These are phyloP conservation scores for Caenorhabditis tropicalis DNA, from an alignment of 1,140 invertebrate genomes.

Conservation along the genomic window DNA sequence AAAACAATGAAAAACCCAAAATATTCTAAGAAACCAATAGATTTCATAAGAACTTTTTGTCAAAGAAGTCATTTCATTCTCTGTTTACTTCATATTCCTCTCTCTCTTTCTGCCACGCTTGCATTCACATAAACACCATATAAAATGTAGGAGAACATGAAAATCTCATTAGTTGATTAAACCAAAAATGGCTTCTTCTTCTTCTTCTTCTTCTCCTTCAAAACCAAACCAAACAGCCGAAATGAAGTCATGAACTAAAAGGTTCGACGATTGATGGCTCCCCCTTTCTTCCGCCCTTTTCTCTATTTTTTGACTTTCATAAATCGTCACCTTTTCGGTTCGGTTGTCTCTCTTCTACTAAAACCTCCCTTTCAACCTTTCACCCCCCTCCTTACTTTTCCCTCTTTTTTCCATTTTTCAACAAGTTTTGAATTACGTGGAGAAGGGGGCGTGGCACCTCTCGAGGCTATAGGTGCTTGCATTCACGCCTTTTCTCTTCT, in stretches of 20 bases:
- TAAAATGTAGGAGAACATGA: slow-evolving; percentile 11
- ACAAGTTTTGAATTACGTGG: slow-evolving; percentile 39
- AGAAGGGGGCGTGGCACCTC: background rate
- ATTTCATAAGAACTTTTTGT: no score
- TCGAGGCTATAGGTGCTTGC: background rate
- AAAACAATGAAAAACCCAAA: no score
- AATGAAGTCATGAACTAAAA: background rate
- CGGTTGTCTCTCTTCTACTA: no score
- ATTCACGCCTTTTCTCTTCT: background rate
- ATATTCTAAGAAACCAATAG: no score
- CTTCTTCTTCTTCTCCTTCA: background rate
- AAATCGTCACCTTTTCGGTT: slow-evolving; percentile 33
- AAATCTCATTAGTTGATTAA: slow-evolving; percentile 45
- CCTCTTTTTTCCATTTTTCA: background rate
- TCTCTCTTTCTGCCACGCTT: background rate
- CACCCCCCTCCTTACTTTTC: background rate
- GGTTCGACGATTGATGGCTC: background rate
- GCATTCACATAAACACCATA: background rate
- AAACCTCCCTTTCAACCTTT: slow-evolving; percentile 13
- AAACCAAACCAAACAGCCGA: no score
- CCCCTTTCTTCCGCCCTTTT: no score
- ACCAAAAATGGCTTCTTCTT: background rate
- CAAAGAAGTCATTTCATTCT: slow-evolving; percentile 1
- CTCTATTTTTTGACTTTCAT: background rate
- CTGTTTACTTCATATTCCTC: background rate